Conservation (phyloP, 2,797 vertebrate species). For the Falco rusticolus region DNA sequence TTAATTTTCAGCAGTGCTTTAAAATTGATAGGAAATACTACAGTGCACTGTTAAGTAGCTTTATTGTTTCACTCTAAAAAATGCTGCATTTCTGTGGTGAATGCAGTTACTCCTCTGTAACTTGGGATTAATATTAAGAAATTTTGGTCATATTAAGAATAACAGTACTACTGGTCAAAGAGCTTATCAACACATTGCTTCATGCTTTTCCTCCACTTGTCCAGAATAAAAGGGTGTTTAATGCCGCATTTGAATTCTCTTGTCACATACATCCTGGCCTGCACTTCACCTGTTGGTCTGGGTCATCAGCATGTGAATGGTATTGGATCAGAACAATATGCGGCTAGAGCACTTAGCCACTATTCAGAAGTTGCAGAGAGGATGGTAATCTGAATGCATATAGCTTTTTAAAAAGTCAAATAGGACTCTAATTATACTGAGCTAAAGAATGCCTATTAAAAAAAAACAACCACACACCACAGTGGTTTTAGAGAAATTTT, state of each 20-base stretch:
- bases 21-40: not conserved
- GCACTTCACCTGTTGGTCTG: slow-evolving; percentile 31
- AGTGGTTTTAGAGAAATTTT: slow-evolving; percentile 67
- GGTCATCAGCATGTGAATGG: not conserved
- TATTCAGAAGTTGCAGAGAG: slow-evolving; percentile 47
- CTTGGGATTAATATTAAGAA: not conserved
- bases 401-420: slow-evolving; percentile 73
- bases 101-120: not conserved
- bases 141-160: not conserved
- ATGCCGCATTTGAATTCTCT: not conserved
- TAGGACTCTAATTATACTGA: slow-evolving; percentile 66
- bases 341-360: not conserved
- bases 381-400: slow-evolving; percentile 50
- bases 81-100: not conserved
- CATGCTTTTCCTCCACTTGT: not conserved
- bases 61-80: not conserved
- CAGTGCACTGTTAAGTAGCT: not conserved
- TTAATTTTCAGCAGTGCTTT: not conserved
- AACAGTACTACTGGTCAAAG: not conserved
- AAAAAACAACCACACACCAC: not conserved
- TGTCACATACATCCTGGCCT: not conserved
- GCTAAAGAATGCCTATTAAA: slow-evolving; percentile 61
- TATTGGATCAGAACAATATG: slow-evolving; percentile 7
- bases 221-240: not conserved
- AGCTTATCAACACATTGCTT: not conserved